Evolutionary conservation across 1,140 invertebrate genomes (phyloP), one percentile per base, ranked within the genome.

Genomic region (Dufourea novaeangliae): DNA sequence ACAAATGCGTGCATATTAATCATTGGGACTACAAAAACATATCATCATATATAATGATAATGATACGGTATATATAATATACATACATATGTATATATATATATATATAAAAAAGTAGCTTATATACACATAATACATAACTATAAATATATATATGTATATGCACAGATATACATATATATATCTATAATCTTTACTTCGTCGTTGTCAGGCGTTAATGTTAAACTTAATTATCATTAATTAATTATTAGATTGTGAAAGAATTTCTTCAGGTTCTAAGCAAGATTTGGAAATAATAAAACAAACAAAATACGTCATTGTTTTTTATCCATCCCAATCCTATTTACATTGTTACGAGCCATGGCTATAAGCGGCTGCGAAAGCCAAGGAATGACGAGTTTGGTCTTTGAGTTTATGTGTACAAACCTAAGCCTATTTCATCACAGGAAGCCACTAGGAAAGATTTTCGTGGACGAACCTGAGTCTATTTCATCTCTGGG

Each of bases 1-100:
- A 92, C 91, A 90, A 90, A 87, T 63, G 72, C 67, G 92, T 93
- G 92, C 91, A 91, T 92, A 92, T 92, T 92, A 92, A 91, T 92
- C 91, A 92, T 93, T 92, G 91, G 91, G 91, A 92, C 91, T 93
- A 93, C 91, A 92, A 92, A 91, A 92, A 92, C 92, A 93, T 93
- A 93, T 93, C 91, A 93, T 91, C 89, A 84, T 91, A 91, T 91
- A 82, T 91, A 91, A 91, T 89, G 89, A 85, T 89, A 89, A 81
- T 79, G 54, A 75, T 67, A 75, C 37, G 50, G 63, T 44, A 27
- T 63, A 52, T 63, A 27, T 72, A 52, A 52, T 27, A 52, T 29
- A 56, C 22, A 52, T 39, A 17, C 32, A 39, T 52, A 79, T 67
- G 80, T 81, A 81, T 79, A 85, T 78, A 82, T 85, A 79, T 71